Base-by-base conservation (phyloP, 64 coral and sea anemone species). In the Actinia tenebrosa region DNA sequence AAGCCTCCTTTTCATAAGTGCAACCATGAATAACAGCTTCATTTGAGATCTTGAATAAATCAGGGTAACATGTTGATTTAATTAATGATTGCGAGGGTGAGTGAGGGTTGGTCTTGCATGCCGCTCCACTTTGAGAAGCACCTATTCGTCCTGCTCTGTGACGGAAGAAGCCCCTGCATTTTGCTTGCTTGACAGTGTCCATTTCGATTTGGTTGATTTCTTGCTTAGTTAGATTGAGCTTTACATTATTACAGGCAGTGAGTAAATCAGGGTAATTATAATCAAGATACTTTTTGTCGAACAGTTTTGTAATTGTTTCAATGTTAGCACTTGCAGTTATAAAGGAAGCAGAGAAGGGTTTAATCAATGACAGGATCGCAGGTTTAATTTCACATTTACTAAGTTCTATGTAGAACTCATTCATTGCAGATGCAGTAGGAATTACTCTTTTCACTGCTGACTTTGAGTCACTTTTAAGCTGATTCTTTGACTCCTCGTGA, bases 1-100 rank as follows among this genome's bases (percentile, higher is more conserved):
- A 56, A 30, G 91, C 86, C 44, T 53, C 5, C 56, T 75, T 71
- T 47, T 87, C 91, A 88, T 91, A 54, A 56, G 45, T 91, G 37
- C 89, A 91, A 1, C 83, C 84, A 86, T 91, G 90, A 42, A 87
- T 37, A 64, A 43, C 64, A 23, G 91, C 91, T 56, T 54, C 91
- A 84, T 83, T 87, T 54, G 77, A 81, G 77, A 92, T 56, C 46
- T 82, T 87, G 82, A 89, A 84, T 25, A 89, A 50, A 45, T 89
- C 44, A 8, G 88, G 88, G 56, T 89, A 84, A 55, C 88, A 89
- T 45, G 81, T 84, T 64, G 62, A 22, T 11, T 64, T 64, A 7
- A 64, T 64, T 5, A 64, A 22, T 5, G 62, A 64, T 20, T 22
- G 18, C 1, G 62, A 64, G 7, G 62, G 62, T 22, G 17, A n/a